Conservation (phyloP, 2,797 vertebrate species). For the Megalops cyprinoides region DNA sequence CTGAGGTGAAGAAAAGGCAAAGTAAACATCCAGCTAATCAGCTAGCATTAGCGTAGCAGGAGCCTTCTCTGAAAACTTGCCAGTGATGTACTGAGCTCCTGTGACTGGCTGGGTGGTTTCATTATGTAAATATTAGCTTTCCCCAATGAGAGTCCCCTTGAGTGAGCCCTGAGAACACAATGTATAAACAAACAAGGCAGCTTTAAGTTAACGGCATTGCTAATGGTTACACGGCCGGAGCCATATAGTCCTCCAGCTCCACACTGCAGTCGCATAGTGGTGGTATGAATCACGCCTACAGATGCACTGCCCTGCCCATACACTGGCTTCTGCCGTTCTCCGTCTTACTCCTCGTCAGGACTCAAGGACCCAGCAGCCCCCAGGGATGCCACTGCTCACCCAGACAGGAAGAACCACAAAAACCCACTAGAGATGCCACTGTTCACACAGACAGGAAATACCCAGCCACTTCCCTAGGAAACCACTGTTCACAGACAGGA, state of each 20-base stretch:
- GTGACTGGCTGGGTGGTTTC: not conserved
- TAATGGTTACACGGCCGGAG: not conserved
- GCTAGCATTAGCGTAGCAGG: not conserved
- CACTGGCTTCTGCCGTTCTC: constrained; percentile 22
- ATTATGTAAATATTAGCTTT: constrained; percentile 17
- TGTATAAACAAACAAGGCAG: constrained; percentile 26
- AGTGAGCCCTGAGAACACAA: constrained; percentile 29
- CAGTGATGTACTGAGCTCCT: constrained; percentile 28
- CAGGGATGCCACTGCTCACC: constrained; percentile 42
- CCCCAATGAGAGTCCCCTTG: not conserved
- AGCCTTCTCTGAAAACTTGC: not conserved
- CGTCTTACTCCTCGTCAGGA: constrained; percentile 29
- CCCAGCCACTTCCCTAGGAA: not conserved
- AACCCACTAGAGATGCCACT: not conserved
- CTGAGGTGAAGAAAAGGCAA: not conserved
- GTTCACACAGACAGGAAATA: constrained; percentile 60
- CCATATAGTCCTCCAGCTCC: not conserved
- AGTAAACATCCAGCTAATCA: not conserved
- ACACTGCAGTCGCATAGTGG: no score
- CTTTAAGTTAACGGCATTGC: not conserved
- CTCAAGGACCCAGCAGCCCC: constrained; percentile 40
- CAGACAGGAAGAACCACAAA: not conserved
- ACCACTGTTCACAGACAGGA: constrained; percentile 57
- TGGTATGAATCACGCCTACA: no score
- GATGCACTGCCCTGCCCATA: not conserved